Evolutionary conservation across 2,113 vertebrate species (phyloP).

Genomic region (Catagonus wagneri): DNA sequence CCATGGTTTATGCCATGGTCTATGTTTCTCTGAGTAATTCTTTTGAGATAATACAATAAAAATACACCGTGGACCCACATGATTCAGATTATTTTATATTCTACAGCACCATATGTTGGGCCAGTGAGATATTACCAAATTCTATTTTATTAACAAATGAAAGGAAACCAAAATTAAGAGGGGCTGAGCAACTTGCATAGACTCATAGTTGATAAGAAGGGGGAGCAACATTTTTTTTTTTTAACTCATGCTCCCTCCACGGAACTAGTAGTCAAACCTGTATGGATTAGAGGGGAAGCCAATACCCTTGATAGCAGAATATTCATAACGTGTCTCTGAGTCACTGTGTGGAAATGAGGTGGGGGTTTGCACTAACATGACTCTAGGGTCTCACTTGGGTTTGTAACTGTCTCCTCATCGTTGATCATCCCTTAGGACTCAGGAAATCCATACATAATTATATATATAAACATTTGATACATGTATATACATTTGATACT

Average conservation of each 20-base stretch:
- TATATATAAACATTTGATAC: not conserved
- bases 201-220: not conserved
- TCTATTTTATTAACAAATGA: not conserved
- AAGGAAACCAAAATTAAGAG: not conserved
- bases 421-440: not conserved
- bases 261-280: not conserved
- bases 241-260: not conserved
- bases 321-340: not conserved
- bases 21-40: not conserved
- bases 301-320: not conserved
- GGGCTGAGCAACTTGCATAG: not conserved
- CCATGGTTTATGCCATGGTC: not conserved
- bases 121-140: not conserved
- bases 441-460: not conserved
- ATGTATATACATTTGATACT: not conserved
- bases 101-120: not conserved
- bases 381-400: not conserved
- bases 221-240: not conserved
- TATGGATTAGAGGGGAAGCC: not conserved
- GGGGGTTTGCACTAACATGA: not conserved
- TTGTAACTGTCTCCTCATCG: not conserved
- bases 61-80: not conserved
- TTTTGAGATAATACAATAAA: not conserved
- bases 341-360: not conserved
- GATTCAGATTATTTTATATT: conserved; percentile 5